Evolutionary conservation across 2,888 invertebrate genomes (phyloP).

Genomic region (Neria commutata): DNA sequence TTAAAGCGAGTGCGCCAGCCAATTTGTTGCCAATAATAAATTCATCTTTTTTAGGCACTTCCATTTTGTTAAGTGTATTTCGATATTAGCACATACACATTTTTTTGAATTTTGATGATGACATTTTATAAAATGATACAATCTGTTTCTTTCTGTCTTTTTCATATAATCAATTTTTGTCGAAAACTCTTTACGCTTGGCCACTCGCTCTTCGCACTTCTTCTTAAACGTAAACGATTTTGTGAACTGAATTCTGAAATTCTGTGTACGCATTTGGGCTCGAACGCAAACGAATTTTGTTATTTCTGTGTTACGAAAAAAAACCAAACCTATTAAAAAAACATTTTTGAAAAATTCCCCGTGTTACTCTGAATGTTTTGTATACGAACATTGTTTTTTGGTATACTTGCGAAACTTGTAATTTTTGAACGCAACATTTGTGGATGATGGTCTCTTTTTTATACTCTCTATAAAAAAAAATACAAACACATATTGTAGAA

Average conservation of each 20-base stretch:
- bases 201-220: slow-evolving; percentile 55
- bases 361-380: slow-evolving; percentile 40
- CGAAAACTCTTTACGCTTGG: slow-evolving; percentile 40
- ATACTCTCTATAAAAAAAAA: slow-evolving; percentile 31
- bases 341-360: slow-evolving; percentile 32
- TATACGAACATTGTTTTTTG: slow-evolving; percentile 38
- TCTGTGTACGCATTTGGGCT: slow-evolving; percentile 25
- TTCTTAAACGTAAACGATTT: slow-evolving; percentile 27
- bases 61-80: neutral
- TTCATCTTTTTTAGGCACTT: neutral
- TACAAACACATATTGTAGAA: slow-evolving; percentile 53
- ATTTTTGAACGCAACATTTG: slow-evolving; percentile 53
- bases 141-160: slow-evolving; percentile 38
- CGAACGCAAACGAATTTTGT: slow-evolving; percentile 16
- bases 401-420: slow-evolving; percentile 45
- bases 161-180: slow-evolving; percentile 23
- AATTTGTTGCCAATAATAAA: neutral
- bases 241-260: too few relatives aligned
- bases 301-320: slow-evolving; percentile 23
- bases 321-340: slow-evolving; percentile 35
- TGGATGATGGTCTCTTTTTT: slow-evolving; percentile 47
- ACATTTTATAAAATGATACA: neutral
- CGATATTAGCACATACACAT: neutral
- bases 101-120: neutral
- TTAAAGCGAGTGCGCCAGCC: neutral